Percentiles rank a stretch among this genome's conserved stretches.
These are phyloP conservation scores for Sinocyclocheilus maitianheensis DNA, from an alignment of 2,113 vertebrate species.

Conservation along the genomic window DNA sequence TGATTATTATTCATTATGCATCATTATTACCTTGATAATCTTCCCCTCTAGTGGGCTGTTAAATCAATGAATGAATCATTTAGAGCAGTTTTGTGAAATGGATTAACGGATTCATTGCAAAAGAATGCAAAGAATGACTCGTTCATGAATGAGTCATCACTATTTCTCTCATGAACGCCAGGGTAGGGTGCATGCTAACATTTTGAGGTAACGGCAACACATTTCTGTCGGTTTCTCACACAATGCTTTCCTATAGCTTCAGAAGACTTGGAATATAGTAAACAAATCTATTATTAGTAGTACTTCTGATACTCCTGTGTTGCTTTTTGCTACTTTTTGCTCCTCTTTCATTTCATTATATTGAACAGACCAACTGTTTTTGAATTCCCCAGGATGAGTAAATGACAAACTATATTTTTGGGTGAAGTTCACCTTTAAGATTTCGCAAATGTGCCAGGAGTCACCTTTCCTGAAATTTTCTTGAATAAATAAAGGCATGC, in stretches of 20 bases:
- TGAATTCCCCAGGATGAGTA: not conserved
- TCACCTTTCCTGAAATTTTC: not conserved
- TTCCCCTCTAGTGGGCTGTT: not conserved
- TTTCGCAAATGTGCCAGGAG: slow-evolving; percentile 30
- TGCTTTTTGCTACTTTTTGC: not conserved
- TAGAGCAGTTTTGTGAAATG: not conserved
- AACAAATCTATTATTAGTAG: too few species aligned
- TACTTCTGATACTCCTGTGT: too few species aligned
- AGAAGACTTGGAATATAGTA: too few species aligned
- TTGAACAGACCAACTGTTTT: not conserved
- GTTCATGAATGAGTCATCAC: not conserved
- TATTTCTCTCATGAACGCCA: not conserved
- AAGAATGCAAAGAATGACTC: not conserved
- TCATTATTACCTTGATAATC: not conserved
- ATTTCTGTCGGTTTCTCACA: too few species aligned
- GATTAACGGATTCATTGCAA: not conserved
- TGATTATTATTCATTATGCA: not conserved
- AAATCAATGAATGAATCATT: slow-evolving; percentile 11
- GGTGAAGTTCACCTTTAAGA: not conserved
- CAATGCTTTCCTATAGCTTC: not conserved
- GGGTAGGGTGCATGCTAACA: not conserved
- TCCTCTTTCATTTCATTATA: not conserved
- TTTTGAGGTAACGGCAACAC: too few species aligned
- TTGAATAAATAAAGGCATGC: not conserved
- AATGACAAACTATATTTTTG: not conserved